Evolutionary conservation across 2,888 invertebrate genomes (phyloP).

Genomic region (Lottia gigantea): DNA sequence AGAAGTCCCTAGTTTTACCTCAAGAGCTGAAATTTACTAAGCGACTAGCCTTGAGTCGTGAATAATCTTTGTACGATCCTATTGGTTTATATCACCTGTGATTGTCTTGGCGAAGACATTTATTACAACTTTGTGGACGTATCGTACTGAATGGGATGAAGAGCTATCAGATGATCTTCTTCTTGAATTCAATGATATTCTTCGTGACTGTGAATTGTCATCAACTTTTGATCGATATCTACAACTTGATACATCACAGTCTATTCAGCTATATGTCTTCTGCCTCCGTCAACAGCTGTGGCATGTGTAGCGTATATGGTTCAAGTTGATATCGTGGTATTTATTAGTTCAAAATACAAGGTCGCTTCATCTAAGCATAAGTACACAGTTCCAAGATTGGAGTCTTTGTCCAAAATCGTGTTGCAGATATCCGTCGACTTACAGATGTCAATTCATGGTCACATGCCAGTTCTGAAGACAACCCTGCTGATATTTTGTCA

Average conservation of each 20-base stretch:
- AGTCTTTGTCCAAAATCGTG: no score
- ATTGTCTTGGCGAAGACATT: neutral
- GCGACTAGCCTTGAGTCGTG: neutral
- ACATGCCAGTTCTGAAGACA: no score
- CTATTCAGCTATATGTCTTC: neutral
- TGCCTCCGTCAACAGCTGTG: neutral
- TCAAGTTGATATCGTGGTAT: no score
- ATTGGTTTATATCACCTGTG: neutral
- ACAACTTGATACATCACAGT: neutral
- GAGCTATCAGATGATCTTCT: neutral
- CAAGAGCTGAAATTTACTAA: neutral
- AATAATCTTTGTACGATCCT: neutral
- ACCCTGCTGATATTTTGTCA: no score
- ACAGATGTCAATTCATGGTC: no score
- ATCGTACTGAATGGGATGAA: neutral
- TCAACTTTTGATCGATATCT: neutral
- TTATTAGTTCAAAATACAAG: no score
- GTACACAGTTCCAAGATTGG: no score
- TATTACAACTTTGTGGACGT: neutral
- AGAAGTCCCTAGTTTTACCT: neutral
- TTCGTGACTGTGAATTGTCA: neutral
- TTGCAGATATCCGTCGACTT: no score
- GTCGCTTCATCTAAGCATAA: no score
- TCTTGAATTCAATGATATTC: neutral
- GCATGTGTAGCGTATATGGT: no score